Percentiles rank a stretch among this genome's conserved stretches.
phyloP scores from a whole-genome alignment of 2,113 vertebrate genomes.

The Talpa occidentalis region DNA sequence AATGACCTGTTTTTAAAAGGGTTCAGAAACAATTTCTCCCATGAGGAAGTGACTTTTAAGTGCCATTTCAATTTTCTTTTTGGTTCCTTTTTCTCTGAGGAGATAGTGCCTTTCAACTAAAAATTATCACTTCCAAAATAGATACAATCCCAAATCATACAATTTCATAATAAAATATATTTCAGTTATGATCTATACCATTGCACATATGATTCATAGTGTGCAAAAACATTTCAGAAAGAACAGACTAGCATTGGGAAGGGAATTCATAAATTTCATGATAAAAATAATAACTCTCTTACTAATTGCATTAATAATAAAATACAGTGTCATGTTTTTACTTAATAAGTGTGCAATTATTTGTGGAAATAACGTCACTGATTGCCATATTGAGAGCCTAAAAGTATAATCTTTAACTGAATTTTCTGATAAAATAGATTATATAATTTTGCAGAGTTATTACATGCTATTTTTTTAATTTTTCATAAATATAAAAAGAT shows the following conservation, averaged over 20 bases:
- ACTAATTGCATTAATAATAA: neutral
- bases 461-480: neutral
- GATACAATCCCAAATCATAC: neutral
- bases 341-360: neutral
- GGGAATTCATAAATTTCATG: neutral
- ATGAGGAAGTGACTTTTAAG: neutral
- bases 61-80: neutral
- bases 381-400: neutral
- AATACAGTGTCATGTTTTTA: neutral
- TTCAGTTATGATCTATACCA: neutral
- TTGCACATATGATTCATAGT: neutral
- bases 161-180: neutral
- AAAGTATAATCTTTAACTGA: neutral
- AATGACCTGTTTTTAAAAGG: neutral
- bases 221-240: conserved; percentile 13
- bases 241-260: neutral
- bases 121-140: neutral
- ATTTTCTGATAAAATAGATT: neutral
- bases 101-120: neutral
- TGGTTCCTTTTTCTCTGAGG: neutral
- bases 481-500: neutral
- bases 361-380: neutral
- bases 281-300: neutral
- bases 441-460: neutral
- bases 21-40: neutral